Evolutionary conservation across 2,113 vertebrate genomes (phyloP).

Genomic region (Amphilophus citrinellus): DNA sequence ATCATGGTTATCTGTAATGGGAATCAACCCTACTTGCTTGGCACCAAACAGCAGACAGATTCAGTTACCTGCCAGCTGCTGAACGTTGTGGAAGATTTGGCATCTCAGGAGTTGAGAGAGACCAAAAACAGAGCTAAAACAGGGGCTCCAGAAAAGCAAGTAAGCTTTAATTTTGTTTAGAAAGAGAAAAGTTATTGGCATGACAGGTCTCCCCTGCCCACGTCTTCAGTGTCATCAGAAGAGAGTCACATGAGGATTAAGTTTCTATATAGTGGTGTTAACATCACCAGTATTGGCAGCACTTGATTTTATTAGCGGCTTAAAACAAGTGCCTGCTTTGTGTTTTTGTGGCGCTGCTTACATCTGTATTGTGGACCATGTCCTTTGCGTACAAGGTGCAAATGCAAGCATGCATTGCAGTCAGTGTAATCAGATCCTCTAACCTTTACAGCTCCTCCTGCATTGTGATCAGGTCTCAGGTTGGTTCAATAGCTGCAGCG

Average conservation of each 20-base stretch:
- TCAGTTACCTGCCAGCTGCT: background rate
- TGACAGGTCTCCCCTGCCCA: background rate
- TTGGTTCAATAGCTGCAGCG: background rate
- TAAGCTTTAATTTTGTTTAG: too few species aligned
- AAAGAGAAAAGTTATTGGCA: background rate
- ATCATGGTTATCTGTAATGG: background rate
- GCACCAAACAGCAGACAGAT: background rate
- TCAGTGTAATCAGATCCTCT: conserved; percentile 27
- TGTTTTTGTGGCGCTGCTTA: conserved; percentile 1
- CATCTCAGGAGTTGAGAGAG: background rate
- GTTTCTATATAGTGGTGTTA: background rate
- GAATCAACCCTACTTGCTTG: background rate
- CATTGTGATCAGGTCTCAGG: conserved; percentile 32
- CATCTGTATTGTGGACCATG: background rate
- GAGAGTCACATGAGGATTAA: background rate
- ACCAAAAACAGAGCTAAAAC: background rate
- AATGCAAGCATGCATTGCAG: conserved; percentile 4
- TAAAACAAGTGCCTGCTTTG: background rate
- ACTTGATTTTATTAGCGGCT: background rate
- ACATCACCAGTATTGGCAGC: background rate
- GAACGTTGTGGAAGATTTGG: background rate
- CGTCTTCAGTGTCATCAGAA: background rate
- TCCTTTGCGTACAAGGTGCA: background rate
- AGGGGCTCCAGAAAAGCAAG: too few species aligned
- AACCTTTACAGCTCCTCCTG: conserved; percentile 7